A percentile compares a stretch with the other conserved stretches of the same genome.
phyloP scores from a whole-genome alignment of 2,888 invertebrate species.

The Digitonthophagus gazella region DNA sequence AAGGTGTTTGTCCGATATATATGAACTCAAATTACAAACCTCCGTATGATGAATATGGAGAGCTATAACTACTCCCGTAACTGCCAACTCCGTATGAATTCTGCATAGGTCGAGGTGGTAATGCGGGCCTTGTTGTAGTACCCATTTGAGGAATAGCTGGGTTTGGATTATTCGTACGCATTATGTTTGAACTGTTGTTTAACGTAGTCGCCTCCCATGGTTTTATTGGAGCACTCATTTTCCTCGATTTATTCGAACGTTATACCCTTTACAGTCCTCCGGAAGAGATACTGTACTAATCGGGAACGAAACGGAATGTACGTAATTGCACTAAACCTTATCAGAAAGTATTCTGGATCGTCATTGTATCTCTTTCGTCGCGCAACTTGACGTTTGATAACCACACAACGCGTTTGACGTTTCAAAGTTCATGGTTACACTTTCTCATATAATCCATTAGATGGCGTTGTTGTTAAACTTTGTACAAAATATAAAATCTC shows the following conservation, averaged over 20 bases:
- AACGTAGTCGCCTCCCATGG: constrained; percentile 42
- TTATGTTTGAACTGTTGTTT: constrained; percentile 28
- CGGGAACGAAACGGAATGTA: constrained; percentile 5
- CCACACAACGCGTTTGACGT: background rate
- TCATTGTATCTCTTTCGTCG: background rate
- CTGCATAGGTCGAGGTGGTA: constrained; percentile 44
- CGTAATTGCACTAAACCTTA: constrained; percentile 20
- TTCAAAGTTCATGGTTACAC: background rate
- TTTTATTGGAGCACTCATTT: constrained; percentile 44
- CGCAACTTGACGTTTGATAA: background rate
- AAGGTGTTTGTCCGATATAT: too few species aligned
- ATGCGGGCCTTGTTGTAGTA: constrained; percentile 20
- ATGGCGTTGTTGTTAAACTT: too few species aligned
- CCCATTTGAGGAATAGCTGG: constrained; percentile 31
- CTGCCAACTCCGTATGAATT: constrained; percentile 28
- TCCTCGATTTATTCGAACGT: too few species aligned
- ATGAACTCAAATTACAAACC: constrained; percentile 31
- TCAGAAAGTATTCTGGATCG: background rate
- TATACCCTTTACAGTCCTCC: too few species aligned
- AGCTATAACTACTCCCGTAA: constrained; percentile 26
- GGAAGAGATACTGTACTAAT: background rate
- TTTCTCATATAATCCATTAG: too few species aligned
- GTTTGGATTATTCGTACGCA: constrained; percentile 21
- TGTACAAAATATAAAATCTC: too few species aligned
- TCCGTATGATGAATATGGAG: constrained; percentile 35